These are phyloP conservation scores for Hirudinaria manillensis DNA, from an alignment of 2,888 invertebrate species.

Conservation along the genomic window DNA sequence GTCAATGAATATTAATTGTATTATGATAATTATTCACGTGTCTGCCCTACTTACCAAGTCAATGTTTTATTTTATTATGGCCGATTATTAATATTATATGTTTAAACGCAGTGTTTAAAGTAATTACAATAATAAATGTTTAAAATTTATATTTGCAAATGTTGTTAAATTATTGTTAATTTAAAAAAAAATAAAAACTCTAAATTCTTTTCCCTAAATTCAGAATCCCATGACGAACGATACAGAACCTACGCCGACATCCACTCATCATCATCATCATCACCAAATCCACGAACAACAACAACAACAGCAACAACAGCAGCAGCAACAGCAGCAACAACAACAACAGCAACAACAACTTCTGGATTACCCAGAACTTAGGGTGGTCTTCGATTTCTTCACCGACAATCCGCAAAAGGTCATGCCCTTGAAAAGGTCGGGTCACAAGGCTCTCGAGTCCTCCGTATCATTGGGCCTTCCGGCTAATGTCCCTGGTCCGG, in stretches of 20 bases:
- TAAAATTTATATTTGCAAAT: not conserved
- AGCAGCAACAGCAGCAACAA: slow-evolving; percentile 10
- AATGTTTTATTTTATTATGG: no score
- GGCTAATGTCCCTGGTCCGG: not conserved
- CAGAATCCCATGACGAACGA: no score
- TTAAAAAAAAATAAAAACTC: no score
- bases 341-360: slow-evolving; percentile 13
- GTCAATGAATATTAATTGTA: no score
- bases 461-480: not conserved
- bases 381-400: slow-evolving; percentile 35
- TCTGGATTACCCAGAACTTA: slow-evolving; percentile 30
- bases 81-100: no score
- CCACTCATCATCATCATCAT: not conserved
- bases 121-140: no score
- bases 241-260: not conserved
- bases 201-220: no score
- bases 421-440: slow-evolving; percentile 15
- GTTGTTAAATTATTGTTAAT: no score
- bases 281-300: not conserved
- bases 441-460: not conserved
- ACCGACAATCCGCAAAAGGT: slow-evolving; percentile 34
- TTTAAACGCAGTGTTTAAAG: no score
- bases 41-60: no score
- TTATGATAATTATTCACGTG: no score
- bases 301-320: slow-evolving; percentile 7